These are phyloP conservation scores for Agonopterix subpropinquella DNA, from an alignment of 2,888 invertebrate species.

Conservation along the genomic window DNA sequence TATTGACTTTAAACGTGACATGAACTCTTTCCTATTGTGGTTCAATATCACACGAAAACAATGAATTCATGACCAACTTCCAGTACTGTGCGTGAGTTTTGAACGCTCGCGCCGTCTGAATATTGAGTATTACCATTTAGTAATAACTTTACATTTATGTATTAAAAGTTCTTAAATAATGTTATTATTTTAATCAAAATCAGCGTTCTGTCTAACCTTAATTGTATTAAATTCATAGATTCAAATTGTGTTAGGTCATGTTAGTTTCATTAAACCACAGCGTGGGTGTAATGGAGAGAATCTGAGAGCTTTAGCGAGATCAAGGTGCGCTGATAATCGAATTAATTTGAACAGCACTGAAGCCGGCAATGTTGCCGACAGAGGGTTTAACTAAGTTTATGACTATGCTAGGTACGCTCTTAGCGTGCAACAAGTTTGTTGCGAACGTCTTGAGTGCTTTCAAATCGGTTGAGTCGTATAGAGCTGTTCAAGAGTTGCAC, in stretches of 20 bases:
- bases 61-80: constrained; percentile 69
- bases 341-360: constrained; percentile 65
- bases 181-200: too few relatives aligned
- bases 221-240: too few relatives aligned
- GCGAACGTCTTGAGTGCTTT: constrained; percentile 66
- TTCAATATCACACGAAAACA: constrained; percentile 69
- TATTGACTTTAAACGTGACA: constrained; percentile 59
- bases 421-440: constrained; percentile 69
- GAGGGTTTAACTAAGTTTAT: constrained; percentile 70
- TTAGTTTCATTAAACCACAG: constrained; percentile 10
- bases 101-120: constrained; percentile 39
- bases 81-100: constrained; percentile 46
- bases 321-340: constrained; percentile 71
- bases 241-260: too few relatives aligned
- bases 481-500: constrained; percentile 28
- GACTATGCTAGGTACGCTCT: constrained; percentile 62
- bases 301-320: constrained; percentile 55
- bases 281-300: constrained; percentile 47
- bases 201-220: too few relatives aligned
- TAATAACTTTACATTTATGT: constrained; percentile 24
- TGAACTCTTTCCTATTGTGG: constrained; percentile 67
- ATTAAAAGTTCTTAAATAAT: too few relatives aligned
- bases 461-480: constrained; percentile 51
- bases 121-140: constrained; percentile 34
- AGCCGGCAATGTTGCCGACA: constrained; percentile 59